Evolutionary conservation across 2,113 vertebrate genomes (phyloP).

Genomic region (Nibea albiflora): DNA sequence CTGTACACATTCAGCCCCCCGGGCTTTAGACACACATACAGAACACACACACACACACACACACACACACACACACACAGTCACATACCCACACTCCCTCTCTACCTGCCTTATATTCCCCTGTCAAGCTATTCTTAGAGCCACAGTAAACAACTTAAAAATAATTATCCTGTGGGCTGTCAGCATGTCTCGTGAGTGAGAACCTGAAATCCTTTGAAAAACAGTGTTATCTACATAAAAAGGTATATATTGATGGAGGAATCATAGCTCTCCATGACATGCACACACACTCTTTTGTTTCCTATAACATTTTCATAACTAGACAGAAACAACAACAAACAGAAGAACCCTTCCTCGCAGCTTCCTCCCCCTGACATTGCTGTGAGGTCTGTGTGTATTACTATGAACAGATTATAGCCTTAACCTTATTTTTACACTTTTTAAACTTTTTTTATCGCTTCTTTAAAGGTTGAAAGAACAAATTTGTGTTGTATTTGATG

Average conservation of each 20-base stretch:
- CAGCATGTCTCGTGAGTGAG: neutral
- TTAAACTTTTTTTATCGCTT: neutral
- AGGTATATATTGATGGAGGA: neutral
- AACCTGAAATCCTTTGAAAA: constrained; percentile 6
- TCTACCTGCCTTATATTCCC: constrained; percentile 15
- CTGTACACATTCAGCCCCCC: constrained; percentile 30
- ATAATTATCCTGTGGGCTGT: constrained; percentile 25
- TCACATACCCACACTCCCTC: constrained; percentile 1
- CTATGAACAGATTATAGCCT: neutral
- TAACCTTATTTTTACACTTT: neutral
- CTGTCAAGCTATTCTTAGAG: constrained; percentile 34
- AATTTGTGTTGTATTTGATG: neutral
- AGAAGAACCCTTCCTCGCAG: neutral
- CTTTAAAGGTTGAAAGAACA: neutral
- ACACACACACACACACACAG: neutral
- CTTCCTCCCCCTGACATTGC: neutral
- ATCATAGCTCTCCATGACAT: neutral
- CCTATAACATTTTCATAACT: neutral
- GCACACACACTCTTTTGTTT: neutral
- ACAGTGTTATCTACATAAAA: neutral
- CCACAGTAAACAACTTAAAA: constrained; percentile 27
- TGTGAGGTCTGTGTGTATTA: neutral
- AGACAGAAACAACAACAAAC: neutral
- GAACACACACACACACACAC: constrained; percentile 38
- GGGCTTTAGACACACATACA: constrained; percentile 29